A percentile compares a stretch with the other conserved stretches of the same genome.
phyloP scores from a whole-genome alignment of 2,888 invertebrate species.

The Nephrotoma guestfalica region DNA sequence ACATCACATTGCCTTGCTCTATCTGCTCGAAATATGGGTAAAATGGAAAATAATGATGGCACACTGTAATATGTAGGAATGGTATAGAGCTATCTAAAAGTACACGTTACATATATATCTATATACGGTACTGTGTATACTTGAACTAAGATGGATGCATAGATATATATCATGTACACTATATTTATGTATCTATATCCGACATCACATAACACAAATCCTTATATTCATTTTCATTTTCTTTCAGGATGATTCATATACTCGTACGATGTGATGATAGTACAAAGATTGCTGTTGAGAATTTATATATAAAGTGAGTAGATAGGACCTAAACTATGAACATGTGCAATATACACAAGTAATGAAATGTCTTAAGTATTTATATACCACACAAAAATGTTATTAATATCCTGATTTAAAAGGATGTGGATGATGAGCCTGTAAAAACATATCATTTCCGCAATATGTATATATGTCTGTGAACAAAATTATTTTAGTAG shows the following conservation, averaged over 20 bases:
- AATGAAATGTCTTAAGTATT: too few relatives aligned
- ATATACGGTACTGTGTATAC: neutral
- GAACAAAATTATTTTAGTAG: too few relatives aligned
- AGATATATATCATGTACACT: neutral
- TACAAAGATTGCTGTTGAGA: neutral
- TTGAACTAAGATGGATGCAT: neutral
- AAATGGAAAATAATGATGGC: neutral
- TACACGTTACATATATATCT: neutral
- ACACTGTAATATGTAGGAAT: neutral
- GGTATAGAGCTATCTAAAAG: neutral
- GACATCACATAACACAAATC: neutral
- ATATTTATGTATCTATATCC: neutral
- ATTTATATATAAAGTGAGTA: neutral
- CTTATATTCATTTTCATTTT: neutral
- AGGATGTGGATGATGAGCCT: too few relatives aligned
- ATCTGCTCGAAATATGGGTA: neutral
- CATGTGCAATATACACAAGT: neutral
- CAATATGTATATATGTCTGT: too few relatives aligned
- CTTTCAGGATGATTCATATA: neutral
- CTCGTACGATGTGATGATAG: neutral
- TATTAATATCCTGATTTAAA: too few relatives aligned
- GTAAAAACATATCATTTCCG: too few relatives aligned
- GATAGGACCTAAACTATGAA: neutral
- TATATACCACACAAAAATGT: too few relatives aligned
- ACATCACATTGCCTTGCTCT: neutral